Evolutionary conservation across 1,140 invertebrate species (phyloP), one percentile per base, ranked within the genome.

Genomic region (Magallana gigas): DNA sequence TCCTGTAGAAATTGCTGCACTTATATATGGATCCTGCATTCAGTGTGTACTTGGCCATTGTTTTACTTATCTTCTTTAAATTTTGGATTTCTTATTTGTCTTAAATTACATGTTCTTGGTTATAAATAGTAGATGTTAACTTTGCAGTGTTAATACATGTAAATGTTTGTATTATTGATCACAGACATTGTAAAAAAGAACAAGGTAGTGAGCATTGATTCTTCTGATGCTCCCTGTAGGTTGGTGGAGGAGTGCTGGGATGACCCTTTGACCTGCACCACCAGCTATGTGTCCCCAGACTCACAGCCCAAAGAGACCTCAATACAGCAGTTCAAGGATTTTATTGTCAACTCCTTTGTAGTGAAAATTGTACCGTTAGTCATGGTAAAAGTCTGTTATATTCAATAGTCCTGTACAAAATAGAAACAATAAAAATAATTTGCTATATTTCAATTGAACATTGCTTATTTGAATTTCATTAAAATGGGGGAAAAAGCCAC

Each of bases 161-260:
- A n/a, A 7, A 16, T 64, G 60, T 64, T 16, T 64, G 36, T 48
- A 4, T 4, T 4, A 48, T 48, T 48, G 36, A 48, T 48, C 36
- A 48, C 36, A 1, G 36, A 48, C 36, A 48, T 48, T 48, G 36
- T 48, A 48, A 48, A 48, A 48, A 48, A 48, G 36, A 48, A 48
- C 36, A 48, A 48, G 36, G 36, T 4, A 48, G 36, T 48, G 36
- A 48, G 36, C 36, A 5, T 23, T 23, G 23, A 23, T 48, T 48
- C 36, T 48, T 48, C 5, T 48, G 36, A 1, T 48, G 36, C 36
- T 48, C 36, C 36, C 36, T 48, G 23, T 76, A 88, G 87, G 58
- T 71, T 88, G n/a, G n/a, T 88, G n/a, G 7, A 81, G 60, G 76
- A 85, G 7, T 88, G 87, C 81, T n/a, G 64, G 48, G 84, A 83